Evolutionary conservation across 2,888 invertebrate species (phyloP), one percentile per base, ranked within the genome.

Genomic region (Himalopsyche kuldschensis): DNA sequence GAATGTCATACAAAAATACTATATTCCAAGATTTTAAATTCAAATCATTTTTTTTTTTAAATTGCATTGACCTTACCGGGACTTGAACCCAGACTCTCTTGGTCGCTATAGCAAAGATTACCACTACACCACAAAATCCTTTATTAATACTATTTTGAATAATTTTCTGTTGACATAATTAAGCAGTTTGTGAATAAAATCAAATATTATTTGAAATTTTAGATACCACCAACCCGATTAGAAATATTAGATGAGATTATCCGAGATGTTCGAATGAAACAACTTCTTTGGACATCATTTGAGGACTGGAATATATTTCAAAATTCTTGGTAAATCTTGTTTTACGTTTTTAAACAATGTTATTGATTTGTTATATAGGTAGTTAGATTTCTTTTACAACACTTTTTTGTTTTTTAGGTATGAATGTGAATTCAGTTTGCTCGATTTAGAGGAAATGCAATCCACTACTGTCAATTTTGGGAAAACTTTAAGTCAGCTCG

Each of bases 161-260:
- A 35, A 10, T 6, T 35, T 35, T 5, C 10, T 35, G 5, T 35
- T 6, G 10, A 35, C 10, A 35, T 35, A 35, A 35, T n/a, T 4
- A 35, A 6, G 10, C 35, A 41, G 41, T 41, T 41, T 15, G 15
- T 15, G 41, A 41, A 15, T 41, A 3, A 41, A 41, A 15, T 0
- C 2, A 41, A 41, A 41, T 15, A 15, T 41, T 41, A 1, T 30
- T 69, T 30, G 2, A 1, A 46, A 35, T 78, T 78, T 24, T 31
- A 79, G 79, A 79, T 79, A 17, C 55, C 79, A 88, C 94, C 97
- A 20, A 95, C 96, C 0, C 93, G 96, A 88, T 94, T 96, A 88
- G 97, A 97, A 87, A 93, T 95, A 84, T 91, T 98, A 86, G 96
- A 97, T 80, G 95, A 96, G 88, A 95, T 96, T 0, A 93, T 95